Evolutionary conservation across 1,140 invertebrate species (phyloP).

Genomic region (Heliconius melpomene): DNA sequence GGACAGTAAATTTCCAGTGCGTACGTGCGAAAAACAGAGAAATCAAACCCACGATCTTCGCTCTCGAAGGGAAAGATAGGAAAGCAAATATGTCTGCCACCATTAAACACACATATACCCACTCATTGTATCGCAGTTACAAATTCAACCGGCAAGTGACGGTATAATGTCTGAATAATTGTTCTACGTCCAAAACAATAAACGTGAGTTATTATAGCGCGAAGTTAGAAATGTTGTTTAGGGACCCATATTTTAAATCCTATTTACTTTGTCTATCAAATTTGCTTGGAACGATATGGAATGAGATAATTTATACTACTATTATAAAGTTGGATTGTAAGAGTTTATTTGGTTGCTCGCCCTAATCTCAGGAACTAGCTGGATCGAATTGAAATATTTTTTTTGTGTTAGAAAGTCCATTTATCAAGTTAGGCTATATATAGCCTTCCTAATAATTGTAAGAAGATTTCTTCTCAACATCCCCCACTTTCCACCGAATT

Average conservation of each 20-base stretch:
- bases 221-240: not conserved
- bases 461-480: too few relatives aligned
- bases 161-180: slow-evolving; percentile 19
- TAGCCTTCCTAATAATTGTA: too few relatives aligned
- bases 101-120: not conserved
- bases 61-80: not conserved
- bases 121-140: slow-evolving; percentile 6
- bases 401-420: not conserved
- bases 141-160: slow-evolving; percentile 13
- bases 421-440: not conserved
- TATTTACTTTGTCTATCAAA: not conserved
- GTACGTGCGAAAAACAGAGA: too few relatives aligned
- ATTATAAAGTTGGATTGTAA: not conserved
- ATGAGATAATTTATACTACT: not conserved
- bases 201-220: not conserved
- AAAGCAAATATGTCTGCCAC: not conserved
- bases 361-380: not conserved
- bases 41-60: too few relatives aligned
- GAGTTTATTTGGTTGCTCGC: not conserved
- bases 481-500: too few relatives aligned
- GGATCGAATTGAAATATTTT: not conserved
- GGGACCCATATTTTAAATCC: not conserved
- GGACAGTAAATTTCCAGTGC: too few relatives aligned
- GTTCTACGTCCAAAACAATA: slow-evolving; percentile 13
- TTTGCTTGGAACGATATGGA: not conserved